Evolutionary conservation across 2,797 vertebrate species (phyloP), one percentile per base, ranked within the genome.

Genomic region (Danio aesculapii): DNA sequence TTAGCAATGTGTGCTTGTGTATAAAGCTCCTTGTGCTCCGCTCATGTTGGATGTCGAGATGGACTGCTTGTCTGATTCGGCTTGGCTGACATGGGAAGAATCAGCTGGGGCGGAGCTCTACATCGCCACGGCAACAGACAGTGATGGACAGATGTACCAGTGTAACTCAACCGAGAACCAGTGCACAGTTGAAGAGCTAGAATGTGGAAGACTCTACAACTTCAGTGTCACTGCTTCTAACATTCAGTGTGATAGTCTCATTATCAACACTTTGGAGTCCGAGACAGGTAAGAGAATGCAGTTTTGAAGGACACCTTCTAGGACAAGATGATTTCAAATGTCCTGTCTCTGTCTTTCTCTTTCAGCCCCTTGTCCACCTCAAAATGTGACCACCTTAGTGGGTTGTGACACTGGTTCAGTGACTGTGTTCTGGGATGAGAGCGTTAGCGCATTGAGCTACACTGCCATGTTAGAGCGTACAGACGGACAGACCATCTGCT

Each of bases 361-460:
- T 17, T 66, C 52, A 95, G 94, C 89, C 78, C 94, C 94, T 5
- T 95, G 94, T 77, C 57, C 92, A 46, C 94, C 94, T n/a, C 14
- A 68, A 71, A n/a, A 81, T 8, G 73, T 94, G 3, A 0, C 69
- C 0, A 69, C 77, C 0, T 55, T 84, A 0, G 59, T 88, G 63
- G 72, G 66, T 44, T 95, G 94, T 47, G 49, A 82, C 12, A 91
- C 73, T 9, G 68, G 50, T 47, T 87, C 87, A 0, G 77, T 91
- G 46, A 89, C 30, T 9, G 79, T 94, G 69, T 57, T 41, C 47
- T 95, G 95, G 95, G 61, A 81, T 0, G 9, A 78, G 1, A 88
- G 92, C 6, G 71, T 86, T 1, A 92, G 92, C 0, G 94, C 92
- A 0, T 39, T 92, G 6, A 84, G 13, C 0, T 95, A 95, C 86